Base-by-base conservation (phyloP, 2,797 vertebrate genomes). In the Sarcophilus harrisii region DNA sequence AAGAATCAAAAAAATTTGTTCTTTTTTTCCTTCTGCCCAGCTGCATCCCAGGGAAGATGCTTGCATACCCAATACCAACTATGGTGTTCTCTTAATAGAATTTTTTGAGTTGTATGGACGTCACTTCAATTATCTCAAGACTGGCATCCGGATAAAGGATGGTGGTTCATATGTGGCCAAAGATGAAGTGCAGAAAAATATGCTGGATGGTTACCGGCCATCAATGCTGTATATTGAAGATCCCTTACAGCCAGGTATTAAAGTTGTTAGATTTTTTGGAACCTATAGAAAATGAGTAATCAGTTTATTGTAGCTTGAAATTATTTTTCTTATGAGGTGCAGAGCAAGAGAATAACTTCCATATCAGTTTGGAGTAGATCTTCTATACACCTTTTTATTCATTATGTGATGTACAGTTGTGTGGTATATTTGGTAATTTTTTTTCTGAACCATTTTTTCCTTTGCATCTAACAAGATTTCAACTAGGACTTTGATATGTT, bases 171-270 rank as follows among this genome's bases (percentile, higher is more conserved):
- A 99, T 0, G 99, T 99, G 97, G 99, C 99, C 98, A 99, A 99
- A 99, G 99, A 99, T 54, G 99, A 99, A 97, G 99, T 99, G 95
- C 99, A 99, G 98, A 99, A 99, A 98, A 99, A 98, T 98, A 99
- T 99, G 99, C 98, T 99, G 97, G 99, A 99, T 95, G 99, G 99
- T 90, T 99, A 99, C 98, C 98, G 99, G 97, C 99, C 99, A 57
- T 99, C 99, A 62, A 99, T 99, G 99, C 99, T 99, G 60, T 99
- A 99, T 96, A 99, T 99, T 0, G 99, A 99, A 98, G 99, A 99
- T 97, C 99, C 99, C 0, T 98, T 99, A 94, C 99, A 99, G 98
- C 99, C 99, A 98, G 99, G 99, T 99, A 99, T 87, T 94, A 93
- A 91, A 90, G 91, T 92, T 95, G 95, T 95, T 45, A 93, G 94